phyloP scores from a whole-genome alignment of 2,888 invertebrate genomes.

The Cheilosia pagana region DNA sequence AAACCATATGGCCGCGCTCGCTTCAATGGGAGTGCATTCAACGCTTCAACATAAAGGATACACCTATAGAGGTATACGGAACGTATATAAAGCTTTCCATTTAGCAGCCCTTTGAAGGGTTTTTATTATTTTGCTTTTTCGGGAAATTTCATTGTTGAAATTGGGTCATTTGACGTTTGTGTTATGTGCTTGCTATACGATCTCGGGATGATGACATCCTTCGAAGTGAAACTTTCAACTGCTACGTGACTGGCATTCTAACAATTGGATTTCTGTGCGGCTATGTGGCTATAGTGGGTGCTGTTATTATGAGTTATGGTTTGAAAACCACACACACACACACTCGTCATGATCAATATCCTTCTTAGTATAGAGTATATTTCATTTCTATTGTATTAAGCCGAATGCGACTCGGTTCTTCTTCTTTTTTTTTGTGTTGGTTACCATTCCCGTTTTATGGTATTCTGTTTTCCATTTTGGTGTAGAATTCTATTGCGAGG shows the following conservation, averaged over 20 bases:
- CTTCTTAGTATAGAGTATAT: constrained; percentile 46
- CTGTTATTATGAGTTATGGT: constrained; percentile 72
- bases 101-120: constrained; percentile 50
- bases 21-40: constrained; percentile 45
- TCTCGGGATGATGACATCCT: constrained; percentile 69
- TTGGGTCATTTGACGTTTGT: constrained; percentile 74
- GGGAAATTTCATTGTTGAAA: constrained; percentile 65
- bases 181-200: constrained; percentile 24
- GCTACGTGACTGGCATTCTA: constrained; percentile 70
- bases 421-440: constrained; percentile 15
- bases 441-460: constrained; percentile 33
- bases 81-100: constrained; percentile 43
- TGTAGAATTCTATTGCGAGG: constrained; percentile 12
- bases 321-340: constrained; percentile 49
- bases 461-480: constrained; percentile 57
- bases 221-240: constrained; percentile 71
- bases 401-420: constrained; percentile 43
- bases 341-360: constrained; percentile 63
- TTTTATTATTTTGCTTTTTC: constrained; percentile 48
- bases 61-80: not conserved
- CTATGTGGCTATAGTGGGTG: constrained; percentile 16
- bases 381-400: constrained; percentile 65
- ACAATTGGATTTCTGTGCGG: constrained; percentile 65
- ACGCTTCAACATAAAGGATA: constrained; percentile 34
- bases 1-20: constrained; percentile 42